These are phyloP conservation scores for Turritopsis dohrnii DNA, from an alignment of 30 jellyfish, hydroid and myxozoan genomes.

Conservation along the genomic window DNA sequence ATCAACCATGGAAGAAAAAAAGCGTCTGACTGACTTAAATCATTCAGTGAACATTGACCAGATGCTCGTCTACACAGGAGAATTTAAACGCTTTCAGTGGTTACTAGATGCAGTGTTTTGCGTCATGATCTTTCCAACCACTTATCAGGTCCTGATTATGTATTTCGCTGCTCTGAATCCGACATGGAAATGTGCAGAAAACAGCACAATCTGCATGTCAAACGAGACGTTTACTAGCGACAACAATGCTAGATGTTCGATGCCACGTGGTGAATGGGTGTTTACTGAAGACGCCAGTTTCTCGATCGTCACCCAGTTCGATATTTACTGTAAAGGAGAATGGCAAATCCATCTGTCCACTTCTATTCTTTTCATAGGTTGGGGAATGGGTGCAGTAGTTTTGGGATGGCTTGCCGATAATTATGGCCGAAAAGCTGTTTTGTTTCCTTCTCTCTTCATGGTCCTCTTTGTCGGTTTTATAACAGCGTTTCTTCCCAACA, in stretches of 20 bases:
- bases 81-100: slow-evolving; percentile 54
- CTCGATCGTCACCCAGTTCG: slow-evolving; percentile 52
- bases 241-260: not conserved
- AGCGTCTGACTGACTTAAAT: not conserved
- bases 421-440: slow-evolving; percentile 67
- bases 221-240: slow-evolving; percentile 22
- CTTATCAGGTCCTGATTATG: slow-evolving; percentile 59
- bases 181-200: slow-evolving; percentile 60
- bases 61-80: slow-evolving; percentile 53
- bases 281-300: slow-evolving; percentile 24
- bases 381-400: slow-evolving; percentile 73
- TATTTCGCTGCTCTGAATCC: slow-evolving; percentile 68
- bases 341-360: slow-evolving; percentile 40
- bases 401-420: slow-evolving; percentile 72
- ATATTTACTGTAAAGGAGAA: slow-evolving; percentile 48
- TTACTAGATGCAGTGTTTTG: slow-evolving; percentile 39
- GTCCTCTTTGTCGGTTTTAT: slow-evolving; percentile 49
- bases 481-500: slow-evolving; percentile 59
- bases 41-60: slow-evolving; percentile 16
- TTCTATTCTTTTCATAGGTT: slow-evolving; percentile 47
- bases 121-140: slow-evolving; percentile 47
- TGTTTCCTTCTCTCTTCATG: slow-evolving; percentile 38
- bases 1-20: slow-evolving; percentile 1
- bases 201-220: slow-evolving; percentile 50
- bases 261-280: slow-evolving; percentile 61